Conservation (phyloP, 2,888 invertebrate species). For the Gandaritis pyraliata region DNA sequence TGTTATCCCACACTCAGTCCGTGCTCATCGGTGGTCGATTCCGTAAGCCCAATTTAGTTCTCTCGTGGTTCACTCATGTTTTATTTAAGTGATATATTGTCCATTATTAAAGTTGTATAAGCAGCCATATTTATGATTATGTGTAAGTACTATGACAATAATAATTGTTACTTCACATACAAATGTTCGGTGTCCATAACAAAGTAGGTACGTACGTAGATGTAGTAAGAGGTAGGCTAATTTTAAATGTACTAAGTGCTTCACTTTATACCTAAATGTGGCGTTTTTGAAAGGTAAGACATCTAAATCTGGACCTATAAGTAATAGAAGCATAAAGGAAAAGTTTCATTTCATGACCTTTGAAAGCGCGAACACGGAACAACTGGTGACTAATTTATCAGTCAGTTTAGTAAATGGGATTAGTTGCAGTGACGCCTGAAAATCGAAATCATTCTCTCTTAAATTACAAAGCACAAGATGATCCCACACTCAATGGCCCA, state of each 20-base stretch:
- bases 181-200: too few relatives aligned
- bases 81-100: constrained; percentile 8
- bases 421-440: neutral
- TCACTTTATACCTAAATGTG: neutral
- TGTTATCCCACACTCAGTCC: constrained; percentile 13
- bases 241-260: too few relatives aligned
- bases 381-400: neutral
- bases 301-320: neutral
- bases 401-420: neutral
- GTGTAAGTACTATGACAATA: too few relatives aligned
- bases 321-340: neutral
- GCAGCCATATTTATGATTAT: too few relatives aligned
- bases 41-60: constrained; percentile 8
- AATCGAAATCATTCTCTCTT: too few relatives aligned
- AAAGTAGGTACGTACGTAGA: too few relatives aligned
- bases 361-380: neutral
- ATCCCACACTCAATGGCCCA: too few relatives aligned
- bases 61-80: constrained; percentile 16
- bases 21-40: neutral
- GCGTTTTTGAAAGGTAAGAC: neutral
- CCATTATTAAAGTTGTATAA: constrained; percentile 1
- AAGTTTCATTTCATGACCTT: constrained; percentile 1
- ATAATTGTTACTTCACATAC: too few relatives aligned
- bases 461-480: too few relatives aligned
- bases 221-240: too few relatives aligned